phyloP scores from a whole-genome alignment of 1,140 invertebrate genomes.

The Procambarus virginalis region DNA sequence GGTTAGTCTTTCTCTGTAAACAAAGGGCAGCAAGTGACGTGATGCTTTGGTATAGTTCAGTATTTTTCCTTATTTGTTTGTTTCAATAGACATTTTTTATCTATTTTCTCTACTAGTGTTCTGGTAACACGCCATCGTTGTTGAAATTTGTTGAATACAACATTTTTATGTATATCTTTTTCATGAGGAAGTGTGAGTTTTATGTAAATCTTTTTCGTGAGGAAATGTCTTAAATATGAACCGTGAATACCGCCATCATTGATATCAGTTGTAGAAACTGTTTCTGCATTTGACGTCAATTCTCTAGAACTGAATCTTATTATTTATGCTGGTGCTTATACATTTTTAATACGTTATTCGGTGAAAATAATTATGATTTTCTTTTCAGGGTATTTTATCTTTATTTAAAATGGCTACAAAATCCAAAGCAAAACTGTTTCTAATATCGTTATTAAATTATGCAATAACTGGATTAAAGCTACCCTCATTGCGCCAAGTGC shows the following conservation, averaged over 20 bases:
- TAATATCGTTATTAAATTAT: neutral
- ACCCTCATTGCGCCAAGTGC: conserved; percentile 18
- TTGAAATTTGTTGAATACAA: no score
- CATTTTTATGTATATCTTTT: neutral
- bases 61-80: conserved; percentile 3
- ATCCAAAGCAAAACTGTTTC: conserved; percentile 4
- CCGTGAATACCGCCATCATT: conserved; percentile 10
- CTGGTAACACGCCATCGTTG: no score
- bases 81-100: conserved; percentile 3
- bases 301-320: neutral
- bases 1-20: neutral
- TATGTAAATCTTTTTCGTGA: neutral
- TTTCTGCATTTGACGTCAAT: conserved; percentile 7
- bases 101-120: neutral
- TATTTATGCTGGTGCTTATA: conserved; percentile 4
- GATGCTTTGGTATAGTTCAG: neutral
- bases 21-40: conserved; percentile 7
- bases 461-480: conserved; percentile 7
- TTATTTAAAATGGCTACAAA: conserved; percentile 9
- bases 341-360: conserved; percentile 13
- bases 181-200: neutral
- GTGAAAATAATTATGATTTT: no score
- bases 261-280: conserved; percentile 16
- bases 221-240: conserved; percentile 1
- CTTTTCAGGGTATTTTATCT: conserved; percentile 8